phyloP scores from a whole-genome alignment of 2,888 invertebrate genomes.

The Napeogenes inachia region DNA sequence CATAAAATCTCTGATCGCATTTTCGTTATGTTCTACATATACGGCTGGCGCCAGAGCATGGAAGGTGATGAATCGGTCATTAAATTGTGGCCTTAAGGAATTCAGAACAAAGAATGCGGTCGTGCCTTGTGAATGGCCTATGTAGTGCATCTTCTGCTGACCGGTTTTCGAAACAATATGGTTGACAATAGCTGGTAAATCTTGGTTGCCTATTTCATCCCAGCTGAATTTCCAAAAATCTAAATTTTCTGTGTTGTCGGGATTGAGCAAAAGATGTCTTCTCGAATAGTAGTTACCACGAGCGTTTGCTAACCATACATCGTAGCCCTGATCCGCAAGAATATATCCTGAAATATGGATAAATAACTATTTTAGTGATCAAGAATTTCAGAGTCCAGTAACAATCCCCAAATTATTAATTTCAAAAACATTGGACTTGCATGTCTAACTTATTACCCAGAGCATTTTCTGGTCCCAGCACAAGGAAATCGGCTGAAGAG shows the following conservation, averaged over 20 bases:
- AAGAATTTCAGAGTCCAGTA: no score
- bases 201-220: conserved; percentile 86
- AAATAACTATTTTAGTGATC: not conserved
- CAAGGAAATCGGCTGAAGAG: conserved; percentile 85
- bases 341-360: conserved; percentile 45
- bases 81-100: conserved; percentile 79
- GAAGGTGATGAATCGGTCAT: conserved; percentile 77
- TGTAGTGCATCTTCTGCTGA: conserved; percentile 80
- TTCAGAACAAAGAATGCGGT: conserved; percentile 81
- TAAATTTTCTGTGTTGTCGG: conserved; percentile 39
- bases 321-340: conserved; percentile 80
- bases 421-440: not conserved
- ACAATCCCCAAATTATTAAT: no score
- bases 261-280: conserved; percentile 65
- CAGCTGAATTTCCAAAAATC: conserved; percentile 83
- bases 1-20: conserved; percentile 22
- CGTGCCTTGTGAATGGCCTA: conserved; percentile 85
- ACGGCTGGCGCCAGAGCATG: conserved; percentile 61
- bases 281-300: conserved; percentile 83
- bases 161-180: conserved; percentile 77
- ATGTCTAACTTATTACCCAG: conserved; percentile 70
- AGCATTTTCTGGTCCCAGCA: conserved; percentile 82
- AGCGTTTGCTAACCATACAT: conserved; percentile 87
- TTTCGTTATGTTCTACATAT: conserved; percentile 45
- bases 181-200: conserved; percentile 88